A percentile compares a stretch with the other conserved stretches of the same genome.
Evolutionary conservation across 2,888 invertebrate species (phyloP).

Genomic region (Ophonus ardosiacus): DNA sequence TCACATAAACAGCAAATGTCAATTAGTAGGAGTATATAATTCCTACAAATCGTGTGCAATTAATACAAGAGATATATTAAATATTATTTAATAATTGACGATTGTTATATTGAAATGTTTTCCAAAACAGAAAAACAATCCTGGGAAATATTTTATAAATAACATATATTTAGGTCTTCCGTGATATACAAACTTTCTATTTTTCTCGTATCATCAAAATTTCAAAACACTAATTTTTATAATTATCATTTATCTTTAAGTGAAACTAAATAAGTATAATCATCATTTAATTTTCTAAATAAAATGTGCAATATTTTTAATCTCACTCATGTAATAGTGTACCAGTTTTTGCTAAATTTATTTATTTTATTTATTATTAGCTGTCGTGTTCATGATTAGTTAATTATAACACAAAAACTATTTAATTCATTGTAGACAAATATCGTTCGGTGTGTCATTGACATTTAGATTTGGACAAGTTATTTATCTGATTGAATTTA

Average conservation of each 20-base stretch:
- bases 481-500: neutral
- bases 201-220: conserved; percentile 1
- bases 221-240: neutral
- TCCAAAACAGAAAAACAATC: neutral
- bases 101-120: neutral
- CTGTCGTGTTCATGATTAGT: neutral
- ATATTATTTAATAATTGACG: neutral
- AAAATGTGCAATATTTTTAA: neutral
- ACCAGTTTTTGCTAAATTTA: too few relatives aligned
- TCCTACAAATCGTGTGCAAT: too few relatives aligned
- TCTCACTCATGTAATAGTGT: neutral
- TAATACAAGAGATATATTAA: too few relatives aligned
- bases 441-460: neutral
- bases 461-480: neutral
- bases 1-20: neutral
- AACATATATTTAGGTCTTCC: conserved; percentile 3
- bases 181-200: conserved; percentile 1
- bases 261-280: conserved; percentile 9
- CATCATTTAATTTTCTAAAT: neutral
- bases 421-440: neutral
- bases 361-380: neutral
- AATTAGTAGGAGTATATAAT: neutral
- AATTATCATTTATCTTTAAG: neutral
- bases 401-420: neutral
- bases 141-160: neutral